phyloP scores from a whole-genome alignment of 2,888 invertebrate genomes.

The Drosophila setosimentum region DNA sequence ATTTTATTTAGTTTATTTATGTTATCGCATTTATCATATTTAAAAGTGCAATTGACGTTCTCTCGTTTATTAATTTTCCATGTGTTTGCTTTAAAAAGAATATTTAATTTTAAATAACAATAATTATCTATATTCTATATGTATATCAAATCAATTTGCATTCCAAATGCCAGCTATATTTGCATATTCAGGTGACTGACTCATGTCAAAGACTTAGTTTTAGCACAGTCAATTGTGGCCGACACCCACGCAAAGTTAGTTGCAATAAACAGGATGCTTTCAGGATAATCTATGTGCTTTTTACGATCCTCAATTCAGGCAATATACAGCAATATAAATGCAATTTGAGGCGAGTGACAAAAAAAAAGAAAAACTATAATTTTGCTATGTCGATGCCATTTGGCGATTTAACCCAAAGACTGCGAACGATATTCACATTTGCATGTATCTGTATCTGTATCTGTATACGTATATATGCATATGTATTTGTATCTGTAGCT shows the following conservation, averaged over 20 bases:
- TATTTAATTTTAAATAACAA: neutral
- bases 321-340: constrained; percentile 27
- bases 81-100: neutral
- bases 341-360: constrained; percentile 22
- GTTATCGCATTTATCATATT: no score
- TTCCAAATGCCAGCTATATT: neutral
- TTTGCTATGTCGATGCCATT: constrained; percentile 35
- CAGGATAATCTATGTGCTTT: constrained; percentile 15
- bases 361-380: constrained; percentile 39
- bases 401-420: constrained; percentile 32
- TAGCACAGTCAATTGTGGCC: neutral
- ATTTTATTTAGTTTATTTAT: neutral
- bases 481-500: constrained; percentile 33
- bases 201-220: neutral
- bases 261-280: constrained; percentile 13
- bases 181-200: neutral
- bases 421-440: constrained; percentile 39
- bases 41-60: neutral
- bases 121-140: neutral
- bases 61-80: neutral
- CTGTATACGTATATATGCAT: constrained; percentile 14
- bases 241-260: constrained; percentile 7
- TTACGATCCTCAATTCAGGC: constrained; percentile 7
- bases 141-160: neutral
- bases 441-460: constrained; percentile 40